A percentile compares a stretch with the other conserved stretches of the same genome.
Evolutionary conservation across 2,113 vertebrate species (phyloP).

Genomic region (Crypturellus undulatus): DNA sequence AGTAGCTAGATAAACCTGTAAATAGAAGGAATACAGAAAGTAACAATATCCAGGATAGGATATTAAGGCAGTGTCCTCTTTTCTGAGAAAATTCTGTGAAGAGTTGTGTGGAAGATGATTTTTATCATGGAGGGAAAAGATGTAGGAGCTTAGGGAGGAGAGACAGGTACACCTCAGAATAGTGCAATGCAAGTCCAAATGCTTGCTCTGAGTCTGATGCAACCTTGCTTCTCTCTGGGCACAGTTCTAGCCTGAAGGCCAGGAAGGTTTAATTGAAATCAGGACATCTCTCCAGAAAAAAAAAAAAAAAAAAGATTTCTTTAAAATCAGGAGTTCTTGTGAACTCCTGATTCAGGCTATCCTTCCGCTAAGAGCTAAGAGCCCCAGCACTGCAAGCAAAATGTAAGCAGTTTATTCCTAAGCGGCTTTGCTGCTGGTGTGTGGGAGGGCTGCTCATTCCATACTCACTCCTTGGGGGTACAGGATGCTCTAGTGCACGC

Average conservation of each 20-base stretch:
- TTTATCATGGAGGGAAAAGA: not conserved
- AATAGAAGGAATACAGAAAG: not conserved
- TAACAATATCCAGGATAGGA: not conserved
- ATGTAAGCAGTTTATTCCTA: not conserved
- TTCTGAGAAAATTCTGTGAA: not conserved
- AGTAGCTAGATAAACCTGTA: not conserved
- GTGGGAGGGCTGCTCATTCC: not conserved
- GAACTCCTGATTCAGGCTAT: not conserved
- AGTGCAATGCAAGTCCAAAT: not conserved
- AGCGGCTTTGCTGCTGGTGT: not conserved
- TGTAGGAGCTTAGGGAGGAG: not conserved
- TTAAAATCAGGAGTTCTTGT: not conserved
- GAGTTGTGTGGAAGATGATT: not conserved
- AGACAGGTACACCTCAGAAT: not conserved
- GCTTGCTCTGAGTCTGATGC: not conserved
- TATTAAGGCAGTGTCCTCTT: fast-evolving
- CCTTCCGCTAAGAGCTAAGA: not conserved
- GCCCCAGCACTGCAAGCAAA: not conserved
- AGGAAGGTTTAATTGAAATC: not conserved
- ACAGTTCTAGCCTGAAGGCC: not conserved
- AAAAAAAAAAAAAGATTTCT: not conserved
- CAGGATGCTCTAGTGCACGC: fast-evolving
- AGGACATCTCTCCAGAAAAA: not conserved
- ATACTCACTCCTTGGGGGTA: not conserved
- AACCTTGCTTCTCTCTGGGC: not conserved